Evolutionary conservation across 30 jellyfish, hydroid and myxozoan genomes (phyloP).

Genomic region (Cassiopea xamachana): DNA sequence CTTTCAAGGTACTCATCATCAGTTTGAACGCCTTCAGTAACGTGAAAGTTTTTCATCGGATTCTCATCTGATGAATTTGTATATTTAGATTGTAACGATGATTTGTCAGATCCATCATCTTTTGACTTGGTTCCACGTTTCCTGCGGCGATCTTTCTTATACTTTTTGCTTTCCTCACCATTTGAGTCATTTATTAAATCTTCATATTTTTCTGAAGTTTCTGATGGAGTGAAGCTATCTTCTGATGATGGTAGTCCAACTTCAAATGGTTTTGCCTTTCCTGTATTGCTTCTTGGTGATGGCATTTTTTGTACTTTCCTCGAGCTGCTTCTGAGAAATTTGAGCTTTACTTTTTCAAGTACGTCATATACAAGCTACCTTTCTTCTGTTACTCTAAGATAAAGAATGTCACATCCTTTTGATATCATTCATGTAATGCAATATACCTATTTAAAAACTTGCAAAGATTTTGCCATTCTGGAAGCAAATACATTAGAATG

Average conservation of each 20-base stretch:
- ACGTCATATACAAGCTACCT: too few species aligned
- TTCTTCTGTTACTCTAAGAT: too few species aligned
- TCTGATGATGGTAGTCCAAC: constrained; percentile 60
- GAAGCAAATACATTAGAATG: too few species aligned
- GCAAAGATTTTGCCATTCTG: too few species aligned
- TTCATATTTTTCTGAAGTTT: constrained; percentile 70
- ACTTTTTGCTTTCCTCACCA: neutral
- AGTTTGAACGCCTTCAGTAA: constrained; percentile 57
- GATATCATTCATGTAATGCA: too few species aligned
- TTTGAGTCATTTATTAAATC: constrained; percentile 21
- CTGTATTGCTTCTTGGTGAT: constrained; percentile 3
- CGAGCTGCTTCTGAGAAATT: too few species aligned
- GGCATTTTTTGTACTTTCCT: constrained; percentile 1
- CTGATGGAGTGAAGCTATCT: constrained; percentile 74
- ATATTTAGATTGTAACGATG: neutral
- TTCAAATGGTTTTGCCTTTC: constrained; percentile 5
- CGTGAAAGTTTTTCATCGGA: neutral
- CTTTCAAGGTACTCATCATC: constrained; percentile 57
- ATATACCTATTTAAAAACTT: too few species aligned
- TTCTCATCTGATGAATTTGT: neutral
- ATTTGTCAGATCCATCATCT: constrained; percentile 3
- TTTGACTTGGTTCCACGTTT: neutral
- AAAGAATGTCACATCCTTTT: too few species aligned
- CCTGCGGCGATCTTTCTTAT: constrained; percentile 9
- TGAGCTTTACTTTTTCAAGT: too few species aligned